Percentiles rank a stretch among this genome's conserved stretches.
Evolutionary conservation across 2,797 vertebrate genomes (phyloP).

Genomic region (Balearica regulorum): DNA sequence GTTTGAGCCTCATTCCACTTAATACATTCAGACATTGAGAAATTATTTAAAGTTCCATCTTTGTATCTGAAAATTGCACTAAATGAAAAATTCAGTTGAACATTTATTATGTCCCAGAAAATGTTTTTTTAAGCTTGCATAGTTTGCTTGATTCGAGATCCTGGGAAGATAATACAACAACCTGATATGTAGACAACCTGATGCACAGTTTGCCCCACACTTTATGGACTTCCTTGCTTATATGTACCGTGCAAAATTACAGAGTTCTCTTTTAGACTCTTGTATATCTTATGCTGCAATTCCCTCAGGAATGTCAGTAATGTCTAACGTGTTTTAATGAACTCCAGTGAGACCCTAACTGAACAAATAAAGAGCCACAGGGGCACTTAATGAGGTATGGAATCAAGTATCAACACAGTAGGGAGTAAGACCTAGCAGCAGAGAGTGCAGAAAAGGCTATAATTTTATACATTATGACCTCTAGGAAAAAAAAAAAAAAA

Average conservation of each 20-base stretch:
- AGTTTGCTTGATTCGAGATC: background rate
- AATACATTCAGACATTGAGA: background rate
- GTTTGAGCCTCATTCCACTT: background rate
- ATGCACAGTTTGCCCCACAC: background rate
- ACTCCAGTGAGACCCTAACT: background rate
- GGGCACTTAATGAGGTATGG: background rate
- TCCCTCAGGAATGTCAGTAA: background rate
- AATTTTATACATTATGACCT: background rate
- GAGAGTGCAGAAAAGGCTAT: background rate
- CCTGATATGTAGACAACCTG: background rate
- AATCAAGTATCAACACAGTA: background rate
- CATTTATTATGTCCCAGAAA: background rate
- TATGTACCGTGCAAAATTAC: background rate
- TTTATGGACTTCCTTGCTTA: background rate
- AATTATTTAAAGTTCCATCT: background rate
- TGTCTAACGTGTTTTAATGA: slow-evolving; percentile 1
- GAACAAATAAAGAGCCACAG: background rate
- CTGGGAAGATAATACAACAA: background rate
- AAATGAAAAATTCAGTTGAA: background rate
- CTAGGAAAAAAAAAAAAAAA: background rate
- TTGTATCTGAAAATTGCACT: background rate
- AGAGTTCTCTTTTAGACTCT: background rate
- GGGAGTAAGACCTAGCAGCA: background rate
- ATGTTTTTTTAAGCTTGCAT: background rate
- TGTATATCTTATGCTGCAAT: background rate